Evolutionary conservation across 2,797 vertebrate genomes (phyloP).

Genomic region (Acanthopagrus latus): DNA sequence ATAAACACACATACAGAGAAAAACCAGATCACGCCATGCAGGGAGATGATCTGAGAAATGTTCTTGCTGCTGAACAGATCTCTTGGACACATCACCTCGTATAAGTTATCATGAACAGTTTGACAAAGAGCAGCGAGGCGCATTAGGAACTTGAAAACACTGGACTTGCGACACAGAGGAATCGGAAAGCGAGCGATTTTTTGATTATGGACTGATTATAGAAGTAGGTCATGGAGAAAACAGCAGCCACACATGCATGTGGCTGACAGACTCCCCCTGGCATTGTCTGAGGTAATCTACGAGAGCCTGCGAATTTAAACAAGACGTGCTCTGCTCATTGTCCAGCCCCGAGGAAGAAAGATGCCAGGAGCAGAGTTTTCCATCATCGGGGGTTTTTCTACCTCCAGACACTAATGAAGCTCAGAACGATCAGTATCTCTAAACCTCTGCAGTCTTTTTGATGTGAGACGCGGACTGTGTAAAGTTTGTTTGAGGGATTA

Average conservation of each 20-base stretch:
- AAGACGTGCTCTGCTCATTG: slow-evolving; percentile 63
- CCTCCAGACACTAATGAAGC: slow-evolving; percentile 20
- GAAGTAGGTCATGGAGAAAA: slow-evolving; percentile 71
- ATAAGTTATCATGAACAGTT: slow-evolving; percentile 11
- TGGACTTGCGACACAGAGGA: slow-evolving; percentile 16
- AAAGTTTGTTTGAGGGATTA: slow-evolving; percentile 9
- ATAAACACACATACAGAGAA: slow-evolving; percentile 33
- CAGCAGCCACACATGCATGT: slow-evolving; percentile 44
- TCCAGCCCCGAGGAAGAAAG: slow-evolving; percentile 30
- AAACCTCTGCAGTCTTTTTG: neutral
- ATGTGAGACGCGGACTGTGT: neutral
- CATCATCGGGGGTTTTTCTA: slow-evolving; percentile 44
- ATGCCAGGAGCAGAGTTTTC: slow-evolving; percentile 48
- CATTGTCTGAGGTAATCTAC: slow-evolving; percentile 53
- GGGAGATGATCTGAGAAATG: slow-evolving; percentile 11
- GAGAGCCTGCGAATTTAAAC: slow-evolving; percentile 55
- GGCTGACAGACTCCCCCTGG: slow-evolving; percentile 46
- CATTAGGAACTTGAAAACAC: slow-evolving; percentile 8
- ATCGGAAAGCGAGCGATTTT: slow-evolving; percentile 49
- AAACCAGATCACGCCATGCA: slow-evolving; percentile 35
- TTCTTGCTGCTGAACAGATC: slow-evolving; percentile 39
- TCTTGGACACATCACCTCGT: neutral
- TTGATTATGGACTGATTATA: slow-evolving; percentile 68
- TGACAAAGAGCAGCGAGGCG: slow-evolving; percentile 6
- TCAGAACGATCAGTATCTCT: slow-evolving; percentile 13